Evolutionary conservation across 2,888 invertebrate genomes (phyloP), one percentile per base, ranked within the genome.

Genomic region (Matsumyia berberina): DNA sequence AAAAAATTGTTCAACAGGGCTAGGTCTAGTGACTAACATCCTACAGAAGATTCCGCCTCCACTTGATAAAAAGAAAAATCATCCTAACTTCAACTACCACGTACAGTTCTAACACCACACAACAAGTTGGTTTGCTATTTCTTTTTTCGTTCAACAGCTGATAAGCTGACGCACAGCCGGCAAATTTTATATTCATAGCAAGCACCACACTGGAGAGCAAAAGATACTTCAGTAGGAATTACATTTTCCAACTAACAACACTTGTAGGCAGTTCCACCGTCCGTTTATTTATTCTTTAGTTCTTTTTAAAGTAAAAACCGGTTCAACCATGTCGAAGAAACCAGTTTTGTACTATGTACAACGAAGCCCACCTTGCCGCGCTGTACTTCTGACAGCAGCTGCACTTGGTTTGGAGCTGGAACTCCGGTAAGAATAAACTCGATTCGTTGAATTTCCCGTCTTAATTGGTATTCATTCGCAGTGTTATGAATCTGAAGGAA

Each of bases 311-410:
- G 49, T 8, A 19, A 66, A 19, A 78, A 72, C 72, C 49, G 31
- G 70, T 57, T 29, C 0, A 46, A 37, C 29, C 1, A 90, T 90
- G 90, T 72, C 89, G 33, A 67, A 58, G 8, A 90, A 91, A 87
- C 91, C 91, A 33, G 87, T 91, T 88, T 91, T 95, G 57, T 95
- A 95, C 90, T 93, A 94, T 89, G 88, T 93, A 29, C 93, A 93
- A 11, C 94, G 94, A 88, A 95, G 95, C 87, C 92, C 94, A 0
- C 95, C 95, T 6, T 94, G 94, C 90, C 93, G 95, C 5, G 91
- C 93, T 0, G 95, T 95, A 8, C 91, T 94, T 31, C 89, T 96
- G 72, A 92, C 94, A 0, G 95, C 95, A 6, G 94, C 94, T 82
- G 94, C 94, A 46, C 86, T 95, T 29, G 94, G 94, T 1, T 90